Evolutionary conservation across 2,888 invertebrate genomes (phyloP), one percentile per base, ranked within the genome.

Genomic region (Gasteruption jaculator): DNA sequence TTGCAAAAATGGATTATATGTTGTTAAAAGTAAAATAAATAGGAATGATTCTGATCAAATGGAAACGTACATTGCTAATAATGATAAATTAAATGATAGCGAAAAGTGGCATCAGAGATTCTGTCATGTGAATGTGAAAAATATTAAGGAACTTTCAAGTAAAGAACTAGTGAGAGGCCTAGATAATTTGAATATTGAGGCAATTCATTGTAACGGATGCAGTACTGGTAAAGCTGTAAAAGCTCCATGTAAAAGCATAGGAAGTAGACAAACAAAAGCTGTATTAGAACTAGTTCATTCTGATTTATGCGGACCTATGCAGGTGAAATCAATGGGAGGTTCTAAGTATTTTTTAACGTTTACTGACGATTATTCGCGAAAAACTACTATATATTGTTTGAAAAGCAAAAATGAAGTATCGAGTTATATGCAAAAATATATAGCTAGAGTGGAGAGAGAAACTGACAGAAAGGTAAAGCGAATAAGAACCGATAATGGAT

Each of bases 91-190:
- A 5, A 3, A 38, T 22, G 15, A 10, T 3, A 8, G 29, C 11
- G 29, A 29, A 5, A 11, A 27, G n/a, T 43, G 43, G 43, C 39
- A 43, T 16, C 35, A 35, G 26, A 19, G 39, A 5, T 43, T 43
- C 15, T 43, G 43, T 12, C 39, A 43, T 5, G 19, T 30, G 1
- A 39, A 7, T 2, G 16, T 12, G 7, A 19, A 30, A 15, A 8
- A n/a, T 10, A 39, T 35, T 11, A 29, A 25, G n/a, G 31, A 8
- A 25, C 10, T 35, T 12, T 1, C 14, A 1, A 39, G 7, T 15
- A 32, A 24, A 8, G 8, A 21, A 18, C 25, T 39, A 14, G 38
- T 38, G 3, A 22, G 25, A 24, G 39, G 32, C 2, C 18, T 39
- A 10, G 32, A 39, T 3, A 18, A 12, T 24, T 2, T 24, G 19